Percentiles rank a stretch among this genome's conserved stretches.
These are phyloP conservation scores for Caenorhabditis doughertyi DNA, from an alignment of 2,888 invertebrate species.

Conservation along the genomic window DNA sequence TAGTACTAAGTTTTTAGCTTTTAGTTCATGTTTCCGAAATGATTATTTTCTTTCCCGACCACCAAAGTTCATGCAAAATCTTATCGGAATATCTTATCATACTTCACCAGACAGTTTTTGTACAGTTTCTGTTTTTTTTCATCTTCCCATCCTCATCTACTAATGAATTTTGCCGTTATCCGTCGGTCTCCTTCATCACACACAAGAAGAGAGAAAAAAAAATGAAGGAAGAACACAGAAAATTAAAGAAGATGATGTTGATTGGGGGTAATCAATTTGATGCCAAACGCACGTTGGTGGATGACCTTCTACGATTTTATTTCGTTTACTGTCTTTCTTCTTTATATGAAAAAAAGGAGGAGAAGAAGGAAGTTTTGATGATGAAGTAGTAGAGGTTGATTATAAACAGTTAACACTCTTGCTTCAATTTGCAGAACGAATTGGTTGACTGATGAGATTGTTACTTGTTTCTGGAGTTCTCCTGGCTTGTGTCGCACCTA, in stretches of 20 bases:
- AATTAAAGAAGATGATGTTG: conserved; percentile 16
- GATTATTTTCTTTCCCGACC: neutral
- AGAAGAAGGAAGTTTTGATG: conserved; percentile 37
- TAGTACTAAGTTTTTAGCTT: too few species aligned
- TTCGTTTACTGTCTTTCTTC: conserved; percentile 49
- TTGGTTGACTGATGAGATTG: conserved; percentile 21
- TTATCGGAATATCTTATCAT: neutral
- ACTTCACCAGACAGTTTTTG: conserved; percentile 38
- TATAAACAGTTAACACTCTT: conserved; percentile 22
- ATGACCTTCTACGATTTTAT: conserved; percentile 54
- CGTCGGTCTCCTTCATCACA: conserved; percentile 16
- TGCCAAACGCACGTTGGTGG: conserved; percentile 51
- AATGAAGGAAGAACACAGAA: conserved; percentile 49
- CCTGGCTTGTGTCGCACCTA: conserved; percentile 30
- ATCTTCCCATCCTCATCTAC: conserved; percentile 4
- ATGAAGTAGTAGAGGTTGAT: conserved; percentile 2
- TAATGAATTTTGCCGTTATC: conserved; percentile 30
- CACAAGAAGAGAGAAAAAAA: conserved; percentile 7
- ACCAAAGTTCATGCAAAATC: neutral
- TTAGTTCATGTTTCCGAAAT: too few species aligned
- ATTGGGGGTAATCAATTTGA: conserved; percentile 37
- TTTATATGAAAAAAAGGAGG: conserved; percentile 16
- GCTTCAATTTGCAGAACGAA: conserved; percentile 32
- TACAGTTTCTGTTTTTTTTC: conserved; percentile 16
- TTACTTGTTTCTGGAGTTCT: conserved; percentile 29